phyloP scores from a whole-genome alignment of 2,797 vertebrate species.

The Eutrigla gurnardus region DNA sequence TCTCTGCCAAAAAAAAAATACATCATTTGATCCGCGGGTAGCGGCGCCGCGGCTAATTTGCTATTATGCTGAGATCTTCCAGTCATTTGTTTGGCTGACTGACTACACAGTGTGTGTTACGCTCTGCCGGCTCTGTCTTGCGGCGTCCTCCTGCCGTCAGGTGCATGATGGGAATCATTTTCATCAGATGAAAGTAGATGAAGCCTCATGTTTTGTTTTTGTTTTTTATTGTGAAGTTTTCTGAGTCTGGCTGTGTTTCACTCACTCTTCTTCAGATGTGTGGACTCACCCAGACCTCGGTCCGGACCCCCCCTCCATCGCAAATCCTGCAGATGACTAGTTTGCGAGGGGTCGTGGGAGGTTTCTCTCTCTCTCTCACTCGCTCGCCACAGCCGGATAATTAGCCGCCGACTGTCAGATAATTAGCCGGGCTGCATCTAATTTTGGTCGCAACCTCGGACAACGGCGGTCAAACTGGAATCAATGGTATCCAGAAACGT shows the following conservation, averaged over 20 bases:
- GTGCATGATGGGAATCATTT: conserved; percentile 69
- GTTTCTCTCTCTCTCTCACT: conserved; percentile 40
- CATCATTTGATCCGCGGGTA: conserved; percentile 53
- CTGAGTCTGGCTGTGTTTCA: conserved; percentile 41
- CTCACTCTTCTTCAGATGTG: conserved; percentile 31
- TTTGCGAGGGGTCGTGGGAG: conserved; percentile 35
- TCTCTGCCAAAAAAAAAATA: conserved; percentile 53
- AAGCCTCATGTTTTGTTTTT: conserved; percentile 20
- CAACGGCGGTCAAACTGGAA: conserved; percentile 79
- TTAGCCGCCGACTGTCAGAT: conserved; percentile 80
- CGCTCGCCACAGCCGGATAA: conserved; percentile 69
- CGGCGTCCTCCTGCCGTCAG: conserved; percentile 61
- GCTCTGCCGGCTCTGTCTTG: conserved; percentile 61
- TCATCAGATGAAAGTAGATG: conserved; percentile 50
- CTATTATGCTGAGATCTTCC: conserved; percentile 60
- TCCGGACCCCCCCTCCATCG: conserved; percentile 29
- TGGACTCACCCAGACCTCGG: conserved; percentile 46
- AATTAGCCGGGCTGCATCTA: conserved; percentile 79
- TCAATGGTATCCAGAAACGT: conserved; percentile 72
- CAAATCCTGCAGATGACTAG: conserved; percentile 36
- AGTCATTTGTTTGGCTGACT: conserved; percentile 70
- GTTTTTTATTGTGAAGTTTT: conserved; percentile 23
- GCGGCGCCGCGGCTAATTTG: conserved; percentile 65
- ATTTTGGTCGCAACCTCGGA: conserved; percentile 80
- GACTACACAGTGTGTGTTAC: conserved; percentile 65